Percentiles rank a stretch among this genome's conserved stretches.
These are phyloP conservation scores for Simalia tracyae DNA, from an alignment of 2,797 vertebrate genomes.

Conservation along the genomic window DNA sequence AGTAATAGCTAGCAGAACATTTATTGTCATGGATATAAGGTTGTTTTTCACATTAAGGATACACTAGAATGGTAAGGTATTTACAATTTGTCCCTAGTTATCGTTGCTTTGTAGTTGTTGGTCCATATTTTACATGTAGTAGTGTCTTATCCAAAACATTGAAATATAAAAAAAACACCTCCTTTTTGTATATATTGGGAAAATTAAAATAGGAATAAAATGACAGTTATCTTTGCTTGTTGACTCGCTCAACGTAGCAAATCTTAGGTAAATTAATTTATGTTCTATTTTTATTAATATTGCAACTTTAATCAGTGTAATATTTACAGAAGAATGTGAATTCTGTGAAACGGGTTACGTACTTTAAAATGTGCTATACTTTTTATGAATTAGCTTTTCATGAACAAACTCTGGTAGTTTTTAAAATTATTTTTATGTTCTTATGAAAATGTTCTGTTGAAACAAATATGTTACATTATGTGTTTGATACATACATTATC, in stretches of 20 bases:
- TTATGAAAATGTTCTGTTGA: slow-evolving; percentile 70
- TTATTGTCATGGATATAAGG: background rate
- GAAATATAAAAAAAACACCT: slow-evolving; percentile 1
- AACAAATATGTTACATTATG: slow-evolving; percentile 70
- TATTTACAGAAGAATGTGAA: slow-evolving; percentile 24
- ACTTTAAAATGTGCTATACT: slow-evolving; percentile 19
- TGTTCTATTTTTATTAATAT: background rate
- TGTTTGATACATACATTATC: slow-evolving; percentile 75
- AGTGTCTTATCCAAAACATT: background rate
- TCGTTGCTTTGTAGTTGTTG: background rate
- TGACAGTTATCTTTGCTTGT: background rate
- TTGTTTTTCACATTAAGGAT: background rate
- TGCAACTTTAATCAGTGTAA: slow-evolving; percentile 15
- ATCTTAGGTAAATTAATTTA: background rate
- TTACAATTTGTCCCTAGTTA: background rate
- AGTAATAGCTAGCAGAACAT: background rate
- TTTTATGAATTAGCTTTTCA: slow-evolving; percentile 35
- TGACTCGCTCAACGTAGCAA: background rate
- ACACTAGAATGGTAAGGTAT: background rate
- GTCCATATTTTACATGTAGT: background rate
- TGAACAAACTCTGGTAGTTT: slow-evolving; percentile 47
- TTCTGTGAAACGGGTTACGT: slow-evolving; percentile 16
- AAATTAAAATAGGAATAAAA: slow-evolving; percentile 35
- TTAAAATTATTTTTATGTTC: slow-evolving; percentile 60
- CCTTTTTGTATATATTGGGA: background rate